These are phyloP conservation scores for Anoplophora glabripennis DNA, from an alignment of 1,140 invertebrate species.

Conservation along the genomic window DNA sequence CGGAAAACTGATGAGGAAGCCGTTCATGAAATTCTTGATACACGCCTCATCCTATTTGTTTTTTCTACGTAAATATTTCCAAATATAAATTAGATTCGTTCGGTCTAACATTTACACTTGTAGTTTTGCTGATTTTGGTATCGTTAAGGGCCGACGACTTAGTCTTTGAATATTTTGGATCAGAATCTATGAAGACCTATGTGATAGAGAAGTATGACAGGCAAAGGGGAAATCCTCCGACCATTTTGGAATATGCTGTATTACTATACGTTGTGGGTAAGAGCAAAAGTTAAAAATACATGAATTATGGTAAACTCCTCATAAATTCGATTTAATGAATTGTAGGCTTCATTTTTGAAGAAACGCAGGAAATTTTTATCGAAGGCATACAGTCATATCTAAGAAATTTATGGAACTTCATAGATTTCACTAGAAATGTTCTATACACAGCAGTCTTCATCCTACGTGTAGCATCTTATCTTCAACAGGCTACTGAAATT, in stretches of 20 bases:
- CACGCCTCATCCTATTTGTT: constrained; percentile 90
- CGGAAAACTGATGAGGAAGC: constrained; percentile 79
- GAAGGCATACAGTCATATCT: constrained; percentile 82
- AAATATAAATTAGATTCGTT: background rate
- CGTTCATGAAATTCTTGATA: constrained; percentile 93
- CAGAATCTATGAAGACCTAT: constrained; percentile 59
- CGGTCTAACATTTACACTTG: constrained; percentile 26
- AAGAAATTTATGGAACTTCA: constrained; percentile 93
- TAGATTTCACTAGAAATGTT: constrained; percentile 87
- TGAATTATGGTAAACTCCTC: too few relatives aligned
- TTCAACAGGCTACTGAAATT: constrained; percentile 71
- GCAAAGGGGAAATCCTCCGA: constrained; percentile 76
- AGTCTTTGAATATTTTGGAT: constrained; percentile 68
- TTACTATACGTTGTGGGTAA: constrained; percentile 73
- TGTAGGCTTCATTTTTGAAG: constrained; percentile 86
- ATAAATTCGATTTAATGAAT: background rate
- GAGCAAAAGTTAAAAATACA: constrained; percentile 19
- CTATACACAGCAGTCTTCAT: constrained; percentile 78
- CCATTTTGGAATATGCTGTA: constrained; percentile 73
- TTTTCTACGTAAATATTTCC: constrained; percentile 72
- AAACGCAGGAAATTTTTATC: constrained; percentile 83
- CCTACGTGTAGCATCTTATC: constrained; percentile 72
- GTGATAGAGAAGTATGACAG: constrained; percentile 59
- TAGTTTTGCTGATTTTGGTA: constrained; percentile 82
- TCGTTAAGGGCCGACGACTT: constrained; percentile 80